phyloP scores from a whole-genome alignment of 2,113 vertebrate species.

The Machaerirhynchus nigripectus region DNA sequence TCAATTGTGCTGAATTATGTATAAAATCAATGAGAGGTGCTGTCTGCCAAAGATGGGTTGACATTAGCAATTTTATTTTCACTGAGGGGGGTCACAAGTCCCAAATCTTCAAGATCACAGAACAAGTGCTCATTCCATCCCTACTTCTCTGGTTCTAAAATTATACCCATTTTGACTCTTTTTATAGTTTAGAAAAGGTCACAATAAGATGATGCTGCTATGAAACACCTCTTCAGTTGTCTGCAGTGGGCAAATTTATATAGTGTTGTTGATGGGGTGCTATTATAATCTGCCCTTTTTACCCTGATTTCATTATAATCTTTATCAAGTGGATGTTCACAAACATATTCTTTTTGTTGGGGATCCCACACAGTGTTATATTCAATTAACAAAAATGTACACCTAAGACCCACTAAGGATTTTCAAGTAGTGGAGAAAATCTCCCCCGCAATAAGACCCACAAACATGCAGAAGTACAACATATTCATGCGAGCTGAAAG shows the following conservation, averaged over 20 bases:
- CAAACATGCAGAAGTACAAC: neutral
- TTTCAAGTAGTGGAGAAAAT: neutral
- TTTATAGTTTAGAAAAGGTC: neutral
- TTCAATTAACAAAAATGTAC: neutral
- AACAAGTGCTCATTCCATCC: neutral
- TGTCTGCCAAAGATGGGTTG: slow-evolving; percentile 28
- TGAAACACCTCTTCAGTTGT: neutral
- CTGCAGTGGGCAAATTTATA: neutral
- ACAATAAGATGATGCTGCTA: neutral
- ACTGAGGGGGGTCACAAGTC: slow-evolving; percentile 5
- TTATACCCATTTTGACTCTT: neutral
- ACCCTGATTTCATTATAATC: neutral
- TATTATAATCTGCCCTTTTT: neutral
- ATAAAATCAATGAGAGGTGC: slow-evolving; percentile 35
- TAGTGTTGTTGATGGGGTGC: neutral
- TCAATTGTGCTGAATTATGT: slow-evolving; percentile 60
- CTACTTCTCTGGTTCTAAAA: neutral
- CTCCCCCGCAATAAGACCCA: neutral
- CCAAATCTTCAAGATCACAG: neutral
- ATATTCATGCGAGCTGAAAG: neutral
- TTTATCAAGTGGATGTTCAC: neutral
- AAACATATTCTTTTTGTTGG: neutral
- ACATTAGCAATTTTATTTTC: slow-evolving; percentile 37
- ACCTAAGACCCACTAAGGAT: neutral
- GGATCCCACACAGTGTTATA: neutral